Evolutionary conservation across 2,113 vertebrate species (phyloP).

Genomic region (Percopsis transmontana): DNA sequence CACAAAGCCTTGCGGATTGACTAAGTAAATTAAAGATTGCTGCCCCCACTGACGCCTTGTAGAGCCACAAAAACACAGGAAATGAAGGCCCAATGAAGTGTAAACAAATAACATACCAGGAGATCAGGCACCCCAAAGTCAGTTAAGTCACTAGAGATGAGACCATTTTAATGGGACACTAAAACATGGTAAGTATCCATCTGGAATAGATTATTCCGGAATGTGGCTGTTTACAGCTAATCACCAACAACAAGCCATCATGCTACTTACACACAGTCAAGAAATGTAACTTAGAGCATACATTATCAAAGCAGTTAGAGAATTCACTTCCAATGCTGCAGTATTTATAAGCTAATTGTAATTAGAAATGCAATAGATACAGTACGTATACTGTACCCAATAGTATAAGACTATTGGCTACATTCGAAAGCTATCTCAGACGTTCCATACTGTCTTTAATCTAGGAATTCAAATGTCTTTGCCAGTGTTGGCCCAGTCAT

Average conservation of each 20-base stretch:
- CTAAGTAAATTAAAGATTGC: conserved; percentile 56
- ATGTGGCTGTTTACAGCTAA: conserved; percentile 60
- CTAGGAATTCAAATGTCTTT: no score
- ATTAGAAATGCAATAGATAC: no score
- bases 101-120: conserved; percentile 74
- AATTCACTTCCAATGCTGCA: no score
- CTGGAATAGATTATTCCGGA: conserved; percentile 70
- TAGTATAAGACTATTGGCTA: no score
- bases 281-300: no score
- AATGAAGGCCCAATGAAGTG: conserved; percentile 66
- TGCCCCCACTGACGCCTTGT: conserved; percentile 24
- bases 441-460: no score
- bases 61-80: conserved; percentile 63
- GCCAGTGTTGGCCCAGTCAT: no score
- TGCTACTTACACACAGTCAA: neutral
- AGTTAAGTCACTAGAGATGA: conserved; percentile 64
- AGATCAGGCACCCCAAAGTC: conserved; percentile 62
- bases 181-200: conserved; percentile 63
- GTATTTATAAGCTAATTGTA: no score
- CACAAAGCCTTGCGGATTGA: conserved; percentile 24
- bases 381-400: no score
- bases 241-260: conserved; percentile 49
- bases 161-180: conserved; percentile 65
- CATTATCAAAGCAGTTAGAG: no score
- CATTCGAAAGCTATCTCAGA: no score